Evolutionary conservation across 2,888 invertebrate genomes (phyloP).

Genomic region (Lobophora halterata): DNA sequence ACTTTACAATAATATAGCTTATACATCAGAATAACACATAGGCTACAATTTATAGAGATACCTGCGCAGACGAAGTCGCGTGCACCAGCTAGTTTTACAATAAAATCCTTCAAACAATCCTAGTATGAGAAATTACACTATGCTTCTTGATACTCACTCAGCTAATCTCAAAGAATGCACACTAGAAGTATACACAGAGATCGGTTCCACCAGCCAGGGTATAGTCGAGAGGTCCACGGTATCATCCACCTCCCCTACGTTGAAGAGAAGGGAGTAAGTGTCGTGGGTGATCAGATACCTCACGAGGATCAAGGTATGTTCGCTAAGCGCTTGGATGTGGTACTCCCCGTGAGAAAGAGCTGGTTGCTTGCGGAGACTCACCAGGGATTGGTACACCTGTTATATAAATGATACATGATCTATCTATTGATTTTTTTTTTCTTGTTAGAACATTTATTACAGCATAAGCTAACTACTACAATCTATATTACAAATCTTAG

Average conservation of each 20-base stretch:
- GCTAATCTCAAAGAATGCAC: slow-evolving; percentile 46
- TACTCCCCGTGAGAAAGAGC: slow-evolving; percentile 61
- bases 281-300: slow-evolving; percentile 49
- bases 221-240: slow-evolving; percentile 55
- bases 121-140: too few relatives aligned
- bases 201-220: slow-evolving; percentile 36
- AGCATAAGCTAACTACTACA: too few relatives aligned
- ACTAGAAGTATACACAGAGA: slow-evolving; percentile 53
- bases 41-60: too few relatives aligned
- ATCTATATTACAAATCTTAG: too few relatives aligned
- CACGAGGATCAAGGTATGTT: slow-evolving; percentile 46
- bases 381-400: slow-evolving; percentile 78
- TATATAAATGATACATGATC: too few relatives aligned
- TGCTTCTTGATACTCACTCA: slow-evolving; percentile 49
- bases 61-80: too few relatives aligned
- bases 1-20: too few relatives aligned
- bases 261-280: slow-evolving; percentile 69
- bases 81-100: too few relatives aligned
- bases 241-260: slow-evolving; percentile 66
- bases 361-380: slow-evolving; percentile 65
- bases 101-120: too few relatives aligned
- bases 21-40: too few relatives aligned
- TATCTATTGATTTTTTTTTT: too few relatives aligned
- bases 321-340: slow-evolving; percentile 49
- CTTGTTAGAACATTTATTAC: too few relatives aligned